Evolutionary conservation across 2,797 vertebrate species (phyloP).

Genomic region (Catamblyrhynchus diadema): DNA sequence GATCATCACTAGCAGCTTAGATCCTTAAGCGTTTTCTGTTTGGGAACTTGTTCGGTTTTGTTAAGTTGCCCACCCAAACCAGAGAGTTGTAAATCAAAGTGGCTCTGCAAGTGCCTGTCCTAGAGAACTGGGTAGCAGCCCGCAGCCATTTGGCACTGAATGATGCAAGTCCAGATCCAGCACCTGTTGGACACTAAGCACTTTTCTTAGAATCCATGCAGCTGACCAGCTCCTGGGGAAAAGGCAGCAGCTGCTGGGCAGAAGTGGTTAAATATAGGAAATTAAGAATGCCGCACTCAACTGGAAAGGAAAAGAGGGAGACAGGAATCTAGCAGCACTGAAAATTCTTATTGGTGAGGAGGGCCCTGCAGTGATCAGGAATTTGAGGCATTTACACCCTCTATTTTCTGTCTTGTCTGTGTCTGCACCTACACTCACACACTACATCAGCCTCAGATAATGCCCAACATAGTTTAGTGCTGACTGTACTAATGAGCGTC

Average conservation of each 20-base stretch:
- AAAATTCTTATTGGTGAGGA: background rate
- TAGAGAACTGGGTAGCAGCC: background rate
- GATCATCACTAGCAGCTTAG: background rate
- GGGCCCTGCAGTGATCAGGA: background rate
- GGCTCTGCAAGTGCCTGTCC: background rate
- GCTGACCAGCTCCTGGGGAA: slow-evolving; percentile 16
- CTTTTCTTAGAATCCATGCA: slow-evolving; percentile 28
- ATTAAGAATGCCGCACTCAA: background rate
- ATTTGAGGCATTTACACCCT: background rate
- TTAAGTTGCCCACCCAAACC: background rate
- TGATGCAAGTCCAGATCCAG: background rate
- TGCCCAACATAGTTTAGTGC: background rate
- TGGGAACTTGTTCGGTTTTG: background rate
- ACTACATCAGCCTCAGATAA: background rate
- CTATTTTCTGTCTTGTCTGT: background rate
- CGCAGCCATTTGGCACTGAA: background rate
- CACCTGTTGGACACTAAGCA: slow-evolving; percentile 54
- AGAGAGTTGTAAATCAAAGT: background rate
- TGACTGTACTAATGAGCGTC: background rate
- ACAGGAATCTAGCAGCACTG: background rate
- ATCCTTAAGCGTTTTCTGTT: background rate
- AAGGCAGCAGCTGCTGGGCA: slow-evolving; percentile 29
- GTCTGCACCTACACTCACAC: background rate
- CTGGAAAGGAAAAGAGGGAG: background rate
- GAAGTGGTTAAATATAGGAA: slow-evolving; percentile 54